Base-by-base conservation (phyloP, 2,888 invertebrate genomes). In the Aleiodes leptofemur region DNA sequence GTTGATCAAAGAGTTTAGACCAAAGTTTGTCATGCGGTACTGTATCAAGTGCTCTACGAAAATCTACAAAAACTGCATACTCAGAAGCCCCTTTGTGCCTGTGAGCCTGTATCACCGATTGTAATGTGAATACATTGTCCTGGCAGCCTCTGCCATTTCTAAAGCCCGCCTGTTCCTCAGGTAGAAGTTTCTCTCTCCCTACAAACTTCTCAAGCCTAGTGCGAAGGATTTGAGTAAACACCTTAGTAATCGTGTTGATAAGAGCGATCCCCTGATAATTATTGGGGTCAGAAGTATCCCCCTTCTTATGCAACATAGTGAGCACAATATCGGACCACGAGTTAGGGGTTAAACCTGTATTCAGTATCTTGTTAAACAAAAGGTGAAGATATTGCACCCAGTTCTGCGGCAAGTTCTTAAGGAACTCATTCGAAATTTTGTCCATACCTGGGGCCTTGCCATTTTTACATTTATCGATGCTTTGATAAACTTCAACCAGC, bases 221-320 rank as follows among this genome's bases (percentile, higher is more conserved):
- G 4, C 72, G 31, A 11, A 81, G 23, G 1, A 82, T 59, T 5
- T 56, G 48, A 8, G 82, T 81, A 43, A 77, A 81, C 3, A 83
- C 23, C 73, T 83, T 82, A 11, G 78, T 59, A 0, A 75, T 23
- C 9, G 73, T 74, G 14, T 80, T 81, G 4, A 76, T 38, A 7
- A 83, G 70, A 0, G 80, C 74, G 8, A 82, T 82, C 8, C 80
- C 80, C 56, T 82, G 50, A 61, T 82, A 81, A 53, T 82, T 82
- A 9, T 29, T 13, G 9, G 81, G 80, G 48, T 77, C 66, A 43
- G 38, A 8, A 3, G 38, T 5, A 38, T 38, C 38, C 8, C 38
- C 38, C 4, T 38, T 38, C 3, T 38, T 16, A 16, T 56, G 56
- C 9, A 56, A 9, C 23, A n/a, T 6, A 9, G 16, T 56, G 9